Percentiles rank a stretch among this genome's conserved stretches.
These are phyloP conservation scores for Bujurquina vittata DNA, from an alignment of 2,113 vertebrate species.

Conservation along the genomic window DNA sequence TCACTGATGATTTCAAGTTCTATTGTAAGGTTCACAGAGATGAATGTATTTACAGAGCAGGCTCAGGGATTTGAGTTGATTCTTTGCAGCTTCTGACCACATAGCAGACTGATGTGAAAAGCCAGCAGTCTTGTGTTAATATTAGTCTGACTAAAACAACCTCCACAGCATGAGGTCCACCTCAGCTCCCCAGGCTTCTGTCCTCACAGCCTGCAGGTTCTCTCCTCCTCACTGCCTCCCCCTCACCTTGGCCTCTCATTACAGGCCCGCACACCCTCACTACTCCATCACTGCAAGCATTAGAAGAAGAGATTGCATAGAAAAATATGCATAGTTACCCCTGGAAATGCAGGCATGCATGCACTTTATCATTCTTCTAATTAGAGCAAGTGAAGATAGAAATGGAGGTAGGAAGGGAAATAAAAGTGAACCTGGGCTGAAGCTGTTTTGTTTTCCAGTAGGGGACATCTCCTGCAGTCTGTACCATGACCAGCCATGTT, in stretches of 20 bases:
- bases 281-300: conserved; percentile 59
- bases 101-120: conserved; percentile 43
- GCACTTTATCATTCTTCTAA: conserved; percentile 44
- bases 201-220: conserved; percentile 48
- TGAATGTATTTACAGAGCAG: background rate
- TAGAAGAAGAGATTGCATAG: conserved; percentile 15
- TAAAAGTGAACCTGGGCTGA: conserved; percentile 5
- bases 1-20: background rate
- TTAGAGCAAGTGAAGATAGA: conserved; percentile 27
- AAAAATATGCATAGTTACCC: conserved; percentile 24
- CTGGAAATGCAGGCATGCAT: background rate
- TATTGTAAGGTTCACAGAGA: background rate
- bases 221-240: conserved; percentile 15
- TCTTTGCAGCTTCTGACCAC: background rate
- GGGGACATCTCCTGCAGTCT: conserved; percentile 22
- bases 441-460: conserved; percentile 56
- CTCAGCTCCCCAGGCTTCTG: conserved; percentile 48
- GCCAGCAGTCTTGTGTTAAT: conserved; percentile 37
- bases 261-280: conserved; percentile 44
- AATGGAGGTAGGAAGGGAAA: conserved; percentile 6
- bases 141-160: conserved; percentile 34
- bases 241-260: conserved; percentile 57
- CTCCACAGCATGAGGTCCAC: conserved; percentile 50
- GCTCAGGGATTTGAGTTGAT: background rate
- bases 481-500: conserved; percentile 1